Evolutionary conservation across 2,113 vertebrate species (phyloP).

Genomic region (Ophthalmolycus amberensis): DNA sequence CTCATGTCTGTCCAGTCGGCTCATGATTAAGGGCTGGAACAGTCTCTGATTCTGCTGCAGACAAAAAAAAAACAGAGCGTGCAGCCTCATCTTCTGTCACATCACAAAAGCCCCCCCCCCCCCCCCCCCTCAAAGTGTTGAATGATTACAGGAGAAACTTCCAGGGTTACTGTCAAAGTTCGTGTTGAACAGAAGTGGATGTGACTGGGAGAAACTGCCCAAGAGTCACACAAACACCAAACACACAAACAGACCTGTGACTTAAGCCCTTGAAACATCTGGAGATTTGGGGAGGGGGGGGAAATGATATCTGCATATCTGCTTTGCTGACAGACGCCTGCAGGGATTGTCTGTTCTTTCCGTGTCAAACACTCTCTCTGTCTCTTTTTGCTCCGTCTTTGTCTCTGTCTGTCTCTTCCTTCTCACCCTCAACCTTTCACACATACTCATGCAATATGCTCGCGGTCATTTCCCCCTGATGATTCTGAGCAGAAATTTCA

Average conservation of each 20-base stretch:
- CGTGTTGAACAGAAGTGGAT: constrained; percentile 52
- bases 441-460: constrained; percentile 44
- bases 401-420: constrained; percentile 36
- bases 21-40: constrained; percentile 20
- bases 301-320: constrained; percentile 74
- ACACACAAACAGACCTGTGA: constrained; percentile 65
- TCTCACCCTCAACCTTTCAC: constrained; percentile 52
- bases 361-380: constrained; percentile 57
- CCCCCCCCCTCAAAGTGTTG: constrained; percentile 41
- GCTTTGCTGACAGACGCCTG: constrained; percentile 75
- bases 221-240: constrained; percentile 68
- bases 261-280: constrained; percentile 68
- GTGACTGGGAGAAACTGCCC: constrained; percentile 68
- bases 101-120: constrained; percentile 20
- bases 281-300: constrained; percentile 48
- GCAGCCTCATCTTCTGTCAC: constrained; percentile 13
- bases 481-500: constrained; percentile 20
- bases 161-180: constrained; percentile 63
- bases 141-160: constrained; percentile 49
- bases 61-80: constrained; percentile 10
- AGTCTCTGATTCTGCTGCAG: constrained; percentile 10
- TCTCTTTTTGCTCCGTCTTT: constrained; percentile 44
- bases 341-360: constrained; percentile 74
- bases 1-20: constrained; percentile 32
- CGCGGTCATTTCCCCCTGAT: constrained; percentile 36